Evolutionary conservation across 1,140 invertebrate species (phyloP).

Genomic region (Acromyrmex charruanus): DNA sequence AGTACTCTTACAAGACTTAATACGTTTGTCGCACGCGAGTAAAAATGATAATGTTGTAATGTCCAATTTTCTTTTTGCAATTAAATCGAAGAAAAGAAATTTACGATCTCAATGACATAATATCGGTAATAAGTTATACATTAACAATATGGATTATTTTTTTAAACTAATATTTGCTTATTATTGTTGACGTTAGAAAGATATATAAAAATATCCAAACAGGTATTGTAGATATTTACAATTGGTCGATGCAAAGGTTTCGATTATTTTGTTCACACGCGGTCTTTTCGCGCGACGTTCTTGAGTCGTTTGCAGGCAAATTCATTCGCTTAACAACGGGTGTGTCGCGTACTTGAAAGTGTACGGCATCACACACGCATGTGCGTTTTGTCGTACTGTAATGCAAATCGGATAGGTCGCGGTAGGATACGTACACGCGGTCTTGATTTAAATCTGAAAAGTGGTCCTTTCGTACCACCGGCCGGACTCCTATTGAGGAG

Average conservation of each 20-base stretch:
- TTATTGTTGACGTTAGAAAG: not conserved
- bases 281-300: conserved; percentile 26
- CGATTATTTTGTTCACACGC: conserved; percentile 51
- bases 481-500: conserved; percentile 35
- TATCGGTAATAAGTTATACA: conserved; percentile 12
- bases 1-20: conserved; percentile 58
- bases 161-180: not conserved
- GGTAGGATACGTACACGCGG: conserved; percentile 48
- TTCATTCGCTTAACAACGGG: conserved; percentile 28
- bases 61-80: conserved; percentile 40
- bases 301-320: conserved; percentile 33
- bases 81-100: conserved; percentile 34
- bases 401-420: conserved; percentile 68
- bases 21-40: conserved; percentile 63
- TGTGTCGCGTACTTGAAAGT: conserved; percentile 36
- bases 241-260: not conserved
- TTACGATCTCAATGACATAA: conserved; percentile 9
- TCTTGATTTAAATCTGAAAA: conserved; percentile 76
- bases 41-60: conserved; percentile 62
- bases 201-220: not conserved
- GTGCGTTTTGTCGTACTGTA: conserved; percentile 54
- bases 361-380: conserved; percentile 24
- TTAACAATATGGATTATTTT: not conserved
- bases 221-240: not conserved
- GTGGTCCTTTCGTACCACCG: conserved; percentile 59